Evolutionary conservation across 2,888 invertebrate genomes (phyloP).

Genomic region (Elmis aenea): DNA sequence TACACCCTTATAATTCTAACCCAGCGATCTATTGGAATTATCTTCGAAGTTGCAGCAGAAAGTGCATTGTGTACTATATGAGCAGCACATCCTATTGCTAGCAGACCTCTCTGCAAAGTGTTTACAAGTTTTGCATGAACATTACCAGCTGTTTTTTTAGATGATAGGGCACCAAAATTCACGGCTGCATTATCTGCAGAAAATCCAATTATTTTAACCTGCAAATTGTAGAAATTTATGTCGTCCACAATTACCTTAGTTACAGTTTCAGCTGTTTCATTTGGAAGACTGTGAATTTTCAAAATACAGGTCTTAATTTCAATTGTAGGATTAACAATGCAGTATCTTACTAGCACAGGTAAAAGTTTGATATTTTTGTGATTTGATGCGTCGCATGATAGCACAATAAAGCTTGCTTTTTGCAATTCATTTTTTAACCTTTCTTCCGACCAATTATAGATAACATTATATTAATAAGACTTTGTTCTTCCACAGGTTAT

Average conservation of each 20-base stretch:
- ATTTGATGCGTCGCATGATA: constrained; percentile 6
- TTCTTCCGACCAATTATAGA: constrained; percentile 4
- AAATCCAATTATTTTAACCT: constrained; percentile 3
- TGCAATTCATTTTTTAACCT: constrained; percentile 3
- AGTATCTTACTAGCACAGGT: constrained; percentile 5
- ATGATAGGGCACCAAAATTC: constrained; percentile 2
- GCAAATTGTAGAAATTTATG: constrained; percentile 3
- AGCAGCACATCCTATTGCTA: constrained; percentile 7
- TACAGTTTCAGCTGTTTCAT: constrained; percentile 3
- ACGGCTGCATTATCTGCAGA: constrained; percentile 4
- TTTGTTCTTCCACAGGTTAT: constrained; percentile 6
- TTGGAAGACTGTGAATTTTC: constrained; percentile 1
- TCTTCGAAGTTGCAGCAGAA: constrained; percentile 4
- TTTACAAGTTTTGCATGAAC: neutral
- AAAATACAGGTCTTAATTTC: constrained; percentile 1
- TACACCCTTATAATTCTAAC: too few relatives aligned
- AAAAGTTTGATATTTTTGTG: constrained; percentile 6
- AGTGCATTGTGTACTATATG: constrained; percentile 7
- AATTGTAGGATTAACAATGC: too few relatives aligned
- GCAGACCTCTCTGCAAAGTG: neutral
- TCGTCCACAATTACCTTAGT: constrained; percentile 1
- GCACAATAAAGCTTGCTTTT: constrained; percentile 3
- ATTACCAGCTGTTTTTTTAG: neutral
- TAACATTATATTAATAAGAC: constrained; percentile 3
- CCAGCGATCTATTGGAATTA: constrained; percentile 7